A percentile compares a stretch with the other conserved stretches of the same genome.
Evolutionary conservation across 2,113 vertebrate genomes (phyloP).

Genomic region (Etheostoma cragini): DNA sequence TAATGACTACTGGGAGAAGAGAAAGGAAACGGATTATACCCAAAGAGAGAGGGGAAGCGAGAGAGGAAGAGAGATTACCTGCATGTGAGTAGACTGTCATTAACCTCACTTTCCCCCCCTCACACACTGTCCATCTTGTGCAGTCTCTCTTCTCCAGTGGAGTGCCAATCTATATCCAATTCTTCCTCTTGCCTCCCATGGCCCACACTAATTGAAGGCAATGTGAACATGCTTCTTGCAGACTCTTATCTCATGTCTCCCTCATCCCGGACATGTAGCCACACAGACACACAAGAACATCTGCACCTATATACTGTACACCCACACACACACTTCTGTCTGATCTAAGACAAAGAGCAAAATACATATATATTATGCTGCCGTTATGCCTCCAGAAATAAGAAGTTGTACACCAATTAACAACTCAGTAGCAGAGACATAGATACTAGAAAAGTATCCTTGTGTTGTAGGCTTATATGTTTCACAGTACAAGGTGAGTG

Average conservation of each 20-base stretch:
- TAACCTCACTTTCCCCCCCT: slow-evolving; percentile 73
- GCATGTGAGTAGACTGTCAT: slow-evolving; percentile 73
- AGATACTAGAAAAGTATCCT: background rate
- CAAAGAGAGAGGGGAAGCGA: slow-evolving; percentile 49
- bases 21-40: slow-evolving; percentile 71
- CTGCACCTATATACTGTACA: background rate
- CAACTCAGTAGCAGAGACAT: background rate
- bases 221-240: slow-evolving; percentile 63
- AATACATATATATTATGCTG: too few species aligned
- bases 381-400: background rate
- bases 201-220: slow-evolving; percentile 74
- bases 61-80: slow-evolving; percentile 63
- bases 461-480: background rate
- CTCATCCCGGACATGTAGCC: slow-evolving; percentile 25
- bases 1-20: slow-evolving; percentile 64
- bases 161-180: slow-evolving; percentile 78
- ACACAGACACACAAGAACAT: slow-evolving; percentile 25
- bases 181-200: slow-evolving; percentile 65
- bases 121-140: slow-evolving; percentile 58
- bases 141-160: slow-evolving; percentile 65
- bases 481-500: background rate
- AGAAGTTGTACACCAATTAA: slow-evolving; percentile 3
- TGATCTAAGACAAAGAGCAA: background rate
- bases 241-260: slow-evolving; percentile 58
- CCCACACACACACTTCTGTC: background rate